Evolutionary conservation across 2,888 invertebrate species (phyloP), one percentile per base, ranked within the genome.

Genomic region (Nephrotoma guestfalica): DNA sequence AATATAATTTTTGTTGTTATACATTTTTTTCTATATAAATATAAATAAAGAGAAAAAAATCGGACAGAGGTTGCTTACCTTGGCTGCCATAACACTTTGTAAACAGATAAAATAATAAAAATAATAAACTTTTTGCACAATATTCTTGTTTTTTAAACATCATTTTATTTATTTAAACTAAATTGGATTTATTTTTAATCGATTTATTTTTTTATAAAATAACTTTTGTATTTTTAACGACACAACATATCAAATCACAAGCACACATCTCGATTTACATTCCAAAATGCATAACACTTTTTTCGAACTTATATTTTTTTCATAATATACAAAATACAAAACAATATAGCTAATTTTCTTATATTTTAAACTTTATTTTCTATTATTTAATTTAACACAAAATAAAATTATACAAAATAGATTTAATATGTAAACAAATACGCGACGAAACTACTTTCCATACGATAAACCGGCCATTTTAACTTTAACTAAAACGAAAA

Each of bases 81-180:
- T 57, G 57, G 86, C 86, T 86, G n/a, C 51, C 86, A 51, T 86
- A 86, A 86, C 86, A 86, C 43, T 51, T 86, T 86, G 51, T 86
- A 86, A 86, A 86, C 85, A 85, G 85, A 84, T 42, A 84, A 84
- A 42, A 84, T 84, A 41, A 84, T 84, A 84, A 41, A 41, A 84
- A 84, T 84, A 84, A 84, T 71, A 71, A 71, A 71, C 71, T 71
- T 71, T 71, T 71, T 71, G 30, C 71, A 71, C 71, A 71, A 71
- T 71, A 71, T 71, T 71, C 71, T 30, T 71, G 71, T 71, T 7
- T 71, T 71, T 71, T 71, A 71, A 30, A 71, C 71, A 71, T 71
- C 30, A 71, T 71, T 30, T 9, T 71, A 71, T 71, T 71, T 30
- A 71, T 71, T 71, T 71, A 30, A 71, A 71, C 71, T 71, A 71